Percentiles rank a stretch among this genome's conserved stretches.
Evolutionary conservation across 2,888 invertebrate species (phyloP).

Genomic region (Oeneis ivallda): DNA sequence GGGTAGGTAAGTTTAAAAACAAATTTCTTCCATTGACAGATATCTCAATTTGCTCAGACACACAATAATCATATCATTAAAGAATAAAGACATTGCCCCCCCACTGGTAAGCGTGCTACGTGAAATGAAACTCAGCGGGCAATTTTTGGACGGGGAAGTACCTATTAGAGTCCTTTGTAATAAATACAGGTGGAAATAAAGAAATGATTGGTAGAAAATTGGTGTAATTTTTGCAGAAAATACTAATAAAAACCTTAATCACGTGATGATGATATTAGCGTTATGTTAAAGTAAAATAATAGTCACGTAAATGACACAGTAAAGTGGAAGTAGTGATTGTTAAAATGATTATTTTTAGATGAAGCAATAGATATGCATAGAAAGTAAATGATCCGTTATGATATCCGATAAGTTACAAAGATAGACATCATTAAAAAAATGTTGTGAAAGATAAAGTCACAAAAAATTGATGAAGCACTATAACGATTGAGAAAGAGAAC

Average conservation of each 20-base stretch:
- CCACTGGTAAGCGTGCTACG: slow-evolving; percentile 57
- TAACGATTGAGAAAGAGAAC: too few relatives aligned
- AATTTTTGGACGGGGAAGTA: slow-evolving; percentile 30
- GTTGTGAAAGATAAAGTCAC: too few relatives aligned
- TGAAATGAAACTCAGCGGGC: slow-evolving; percentile 66
- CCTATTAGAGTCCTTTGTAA: slow-evolving; percentile 26
- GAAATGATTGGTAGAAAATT: slow-evolving; percentile 23
- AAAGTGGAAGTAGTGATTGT: background rate
- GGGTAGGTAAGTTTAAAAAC: background rate
- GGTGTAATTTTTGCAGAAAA: slow-evolving; percentile 6
- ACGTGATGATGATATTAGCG: background rate
- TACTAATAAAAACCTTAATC: slow-evolving; percentile 36
- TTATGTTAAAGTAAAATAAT: background rate
- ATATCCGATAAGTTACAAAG: too few relatives aligned
- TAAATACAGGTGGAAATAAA: slow-evolving; percentile 28
- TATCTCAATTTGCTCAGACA: slow-evolving; percentile 9
- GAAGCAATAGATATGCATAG: too few relatives aligned
- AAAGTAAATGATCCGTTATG: too few relatives aligned
- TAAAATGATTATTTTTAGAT: background rate
- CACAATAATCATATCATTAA: slow-evolving; percentile 39
- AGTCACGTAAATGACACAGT: too few relatives aligned
- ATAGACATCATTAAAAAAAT: too few relatives aligned
- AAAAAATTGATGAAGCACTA: too few relatives aligned
- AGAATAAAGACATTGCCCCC: slow-evolving; percentile 72
- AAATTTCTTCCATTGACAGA: background rate